Conservation (phyloP, 2,113 vertebrate species). For the Triplophysa rosa region DNA sequence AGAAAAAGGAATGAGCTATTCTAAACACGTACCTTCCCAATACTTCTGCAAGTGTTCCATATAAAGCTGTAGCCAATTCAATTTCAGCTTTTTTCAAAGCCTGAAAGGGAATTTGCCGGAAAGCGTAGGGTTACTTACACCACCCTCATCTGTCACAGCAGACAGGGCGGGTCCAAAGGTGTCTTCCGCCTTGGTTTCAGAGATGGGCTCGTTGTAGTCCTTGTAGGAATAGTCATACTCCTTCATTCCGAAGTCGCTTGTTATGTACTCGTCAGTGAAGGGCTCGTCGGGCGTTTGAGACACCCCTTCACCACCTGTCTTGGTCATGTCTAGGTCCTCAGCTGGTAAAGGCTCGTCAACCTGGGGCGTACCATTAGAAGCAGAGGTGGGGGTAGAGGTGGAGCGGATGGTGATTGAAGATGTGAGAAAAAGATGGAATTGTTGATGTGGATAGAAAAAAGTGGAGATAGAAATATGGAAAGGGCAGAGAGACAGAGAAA, state of each 20-base stretch:
- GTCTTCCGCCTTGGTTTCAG: slow-evolving; percentile 65
- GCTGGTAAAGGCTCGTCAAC: slow-evolving; percentile 60
- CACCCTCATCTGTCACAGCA: slow-evolving; percentile 82
- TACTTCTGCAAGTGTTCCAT: slow-evolving; percentile 20
- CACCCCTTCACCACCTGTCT: slow-evolving; percentile 60
- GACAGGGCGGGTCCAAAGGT: slow-evolving; percentile 84
- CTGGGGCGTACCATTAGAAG: slow-evolving; percentile 56
- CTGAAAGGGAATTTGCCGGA: slow-evolving; percentile 46
- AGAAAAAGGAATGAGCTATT: no score
- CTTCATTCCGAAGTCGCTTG: slow-evolving; percentile 72
- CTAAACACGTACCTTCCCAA: no score
- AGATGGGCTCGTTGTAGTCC: slow-evolving; percentile 75
- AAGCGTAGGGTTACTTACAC: slow-evolving; percentile 80
- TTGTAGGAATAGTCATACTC: slow-evolving; percentile 87
- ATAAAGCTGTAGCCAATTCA: slow-evolving; percentile 45
- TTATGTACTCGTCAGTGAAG: slow-evolving; percentile 78
- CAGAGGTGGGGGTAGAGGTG: neutral
- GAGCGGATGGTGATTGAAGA: neutral
- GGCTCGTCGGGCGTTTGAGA: slow-evolving; percentile 57
- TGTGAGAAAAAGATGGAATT: slow-evolving; percentile 17
- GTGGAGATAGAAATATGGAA: neutral
- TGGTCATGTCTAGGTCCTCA: slow-evolving; percentile 64
- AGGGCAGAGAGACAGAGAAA: slow-evolving; percentile 33
- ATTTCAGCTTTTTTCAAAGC: slow-evolving; percentile 57
- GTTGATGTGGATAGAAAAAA: neutral